Base-by-base conservation (phyloP, 2,888 invertebrate genomes). In the Mantis religiosa region DNA sequence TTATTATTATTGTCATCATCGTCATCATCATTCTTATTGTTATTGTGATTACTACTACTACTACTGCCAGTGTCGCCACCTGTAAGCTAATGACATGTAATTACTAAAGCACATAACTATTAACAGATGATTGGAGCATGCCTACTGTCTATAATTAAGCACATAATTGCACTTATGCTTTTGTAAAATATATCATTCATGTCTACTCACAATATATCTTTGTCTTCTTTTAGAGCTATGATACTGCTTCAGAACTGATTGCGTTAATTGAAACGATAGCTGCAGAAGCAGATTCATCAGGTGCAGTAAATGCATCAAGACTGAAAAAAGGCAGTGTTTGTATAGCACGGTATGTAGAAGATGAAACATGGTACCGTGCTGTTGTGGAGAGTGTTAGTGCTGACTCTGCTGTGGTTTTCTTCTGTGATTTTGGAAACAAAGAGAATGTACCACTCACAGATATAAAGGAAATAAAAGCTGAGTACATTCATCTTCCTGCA, bases 301-400 rank as follows among this genome's bases (percentile, higher is more conserved):
- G 82, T 28, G 87, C 85, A 15, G 34, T 86, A 6, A 28, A n/a
- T 25, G 12, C 81, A 0, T 90, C 91, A 15, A 6, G 1, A 28
- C 90, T 92, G 1, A 91, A 90, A 84, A 47, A 86, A 14, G 92
- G 91, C 14, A 82, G 87, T 3, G 91, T 91, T n/a, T 93, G 93
- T 83, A 89, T 93, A 14, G 92, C 93, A 84, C 92, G 92, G 84
- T 93, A 92, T 71, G 91, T 92, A 83, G 91, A 90, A 30, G 91
- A 91, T 87, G 89, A 88, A n/a, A 82, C 83, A 9, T 91, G 91
- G 91, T 92, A 92, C 88, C 90, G 92, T 83, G 92, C 91, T 28
- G 85, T 89, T 6, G 90, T 91, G 27, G 85, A 89, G n/a, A 89
- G 88, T 20, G 87, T 88, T 12, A 84, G 84, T 30, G 89, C 89